phyloP scores from a whole-genome alignment of 2,797 vertebrate species.

The Alfaro cultratus region DNA sequence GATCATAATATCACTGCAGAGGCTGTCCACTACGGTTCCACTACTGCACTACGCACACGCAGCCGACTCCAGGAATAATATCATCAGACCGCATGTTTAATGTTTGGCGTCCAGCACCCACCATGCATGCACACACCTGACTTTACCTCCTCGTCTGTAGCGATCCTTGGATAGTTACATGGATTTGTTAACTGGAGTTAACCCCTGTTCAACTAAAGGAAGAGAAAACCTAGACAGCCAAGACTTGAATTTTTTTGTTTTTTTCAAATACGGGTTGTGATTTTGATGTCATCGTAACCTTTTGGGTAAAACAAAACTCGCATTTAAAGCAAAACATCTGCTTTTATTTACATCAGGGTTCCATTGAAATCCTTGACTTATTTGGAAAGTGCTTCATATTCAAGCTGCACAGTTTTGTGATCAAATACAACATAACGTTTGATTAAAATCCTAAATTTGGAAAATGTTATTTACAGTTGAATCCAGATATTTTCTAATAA shows the following conservation, averaged over 20 bases:
- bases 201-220: neutral
- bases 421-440: no score
- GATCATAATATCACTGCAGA: constrained; percentile 90
- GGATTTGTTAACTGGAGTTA: neutral
- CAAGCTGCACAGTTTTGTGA: no score
- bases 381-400: no score
- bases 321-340: neutral
- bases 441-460: no score
- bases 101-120: constrained; percentile 11
- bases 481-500: no score
- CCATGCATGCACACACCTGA: constrained; percentile 16
- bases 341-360: neutral
- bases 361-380: no score
- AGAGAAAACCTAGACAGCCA: neutral
- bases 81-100: constrained; percentile 28
- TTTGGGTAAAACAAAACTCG: neutral
- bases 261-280: no score
- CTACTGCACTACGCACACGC: constrained; percentile 48
- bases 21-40: constrained; percentile 66
- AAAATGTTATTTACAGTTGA: no score
- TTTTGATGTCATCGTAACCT: neutral
- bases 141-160: neutral
- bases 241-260: neutral
- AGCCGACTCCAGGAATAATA: constrained; percentile 22
- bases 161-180: neutral